phyloP scores from a whole-genome alignment of 2,888 invertebrate species.

The Drosophila mettleri region DNA sequence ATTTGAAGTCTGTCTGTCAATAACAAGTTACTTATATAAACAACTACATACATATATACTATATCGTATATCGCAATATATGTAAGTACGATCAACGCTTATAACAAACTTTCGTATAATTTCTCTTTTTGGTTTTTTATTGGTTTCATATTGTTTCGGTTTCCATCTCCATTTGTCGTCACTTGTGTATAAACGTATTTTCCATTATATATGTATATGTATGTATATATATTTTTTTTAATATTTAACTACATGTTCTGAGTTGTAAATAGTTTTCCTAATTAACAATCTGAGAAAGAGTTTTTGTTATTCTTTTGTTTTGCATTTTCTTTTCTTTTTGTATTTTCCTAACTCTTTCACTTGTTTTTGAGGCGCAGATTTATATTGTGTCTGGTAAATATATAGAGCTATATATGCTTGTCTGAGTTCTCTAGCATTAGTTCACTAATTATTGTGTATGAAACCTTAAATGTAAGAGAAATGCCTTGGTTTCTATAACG shows the following conservation, averaged over 20 bases:
- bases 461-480: constrained; percentile 79
- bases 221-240: constrained; percentile 56
- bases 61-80: constrained; percentile 21
- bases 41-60: constrained; percentile 56
- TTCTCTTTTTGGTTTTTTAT: constrained; percentile 21
- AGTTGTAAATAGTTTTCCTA: constrained; percentile 79
- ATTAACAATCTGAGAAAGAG: constrained; percentile 61
- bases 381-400: constrained; percentile 47
- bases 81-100: constrained; percentile 49
- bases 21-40: constrained; percentile 77
- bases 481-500: constrained; percentile 76
- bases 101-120: constrained; percentile 65
- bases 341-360: constrained; percentile 24
- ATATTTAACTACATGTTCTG: constrained; percentile 74
- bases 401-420: constrained; percentile 48
- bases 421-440: constrained; percentile 72
- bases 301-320: constrained; percentile 36
- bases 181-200: constrained; percentile 53
- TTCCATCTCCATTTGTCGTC: constrained; percentile 46
- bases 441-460: constrained; percentile 79
- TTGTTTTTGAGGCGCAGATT: constrained; percentile 40
- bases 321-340: constrained; percentile 3
- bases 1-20: constrained; percentile 57
- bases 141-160: constrained; percentile 58
- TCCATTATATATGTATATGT: constrained; percentile 31